Evolutionary conservation across 2,113 vertebrate species (phyloP), one percentile per base, ranked within the genome.

Genomic region (Tachuris rubrigastra): DNA sequence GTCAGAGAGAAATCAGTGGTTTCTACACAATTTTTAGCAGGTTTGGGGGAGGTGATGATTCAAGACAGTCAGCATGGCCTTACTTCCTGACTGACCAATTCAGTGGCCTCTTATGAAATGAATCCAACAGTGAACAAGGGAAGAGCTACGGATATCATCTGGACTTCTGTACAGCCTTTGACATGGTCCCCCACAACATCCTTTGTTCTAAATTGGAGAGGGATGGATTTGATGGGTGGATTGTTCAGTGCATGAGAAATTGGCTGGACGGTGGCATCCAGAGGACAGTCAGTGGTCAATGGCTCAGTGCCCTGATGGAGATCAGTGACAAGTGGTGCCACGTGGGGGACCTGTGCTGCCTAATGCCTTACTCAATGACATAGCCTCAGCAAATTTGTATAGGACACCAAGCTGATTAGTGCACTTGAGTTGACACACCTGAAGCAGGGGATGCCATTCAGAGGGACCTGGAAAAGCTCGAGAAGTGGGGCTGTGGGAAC

Each of bases 281-380:
- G 24, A 65, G 35, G 3, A 17, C 5, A 12, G 9, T 1, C 5
- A 12, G 11, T 1, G 0, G 35, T 18, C 31, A 73, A 27, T 10
- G 22, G 30, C 37, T 35, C 16, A 63, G 22, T 2, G 15, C 56
- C 21, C 9, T 27, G 31, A 56, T 27, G 67, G 47, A 72, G 3
- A 17, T 11, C 16, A 35, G 10, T 5, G 25, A 21, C 30, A 49
- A 49, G 13, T 31, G 12, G 9, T 46, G 6, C 50, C 18, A 6
- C 12, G 22, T 33, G 44, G 9, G 17, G 23, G 37, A 62, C 21
- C 27, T 50, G 0, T 14, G 25, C 12, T 37, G 14, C 58, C 47
- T 44, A 69, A n/a, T 31, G 37, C 27, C 42, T 47, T 52, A 12
- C 22, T 49, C 25, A 49, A 41, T 30, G 20, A 25, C 41, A 79